Evolutionary conservation across 2,888 invertebrate genomes (phyloP).

Genomic region (Hedychridium roseum): DNA sequence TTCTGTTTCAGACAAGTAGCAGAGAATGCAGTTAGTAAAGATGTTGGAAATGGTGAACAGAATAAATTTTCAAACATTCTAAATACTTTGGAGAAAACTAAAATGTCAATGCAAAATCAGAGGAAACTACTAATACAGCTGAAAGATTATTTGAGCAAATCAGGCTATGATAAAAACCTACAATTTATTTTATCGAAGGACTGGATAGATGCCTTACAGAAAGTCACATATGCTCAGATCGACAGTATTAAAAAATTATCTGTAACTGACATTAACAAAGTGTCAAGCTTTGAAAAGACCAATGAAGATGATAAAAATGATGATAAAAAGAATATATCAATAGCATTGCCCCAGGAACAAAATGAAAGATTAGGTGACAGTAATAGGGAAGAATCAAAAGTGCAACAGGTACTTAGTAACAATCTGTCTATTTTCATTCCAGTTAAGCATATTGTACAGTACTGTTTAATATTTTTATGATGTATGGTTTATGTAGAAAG

Average conservation of each 20-base stretch:
- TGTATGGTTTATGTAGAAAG: constrained; percentile 12
- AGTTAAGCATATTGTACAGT: neutral
- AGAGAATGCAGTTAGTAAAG: constrained; percentile 35
- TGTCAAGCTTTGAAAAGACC: constrained; percentile 1
- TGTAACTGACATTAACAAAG: neutral
- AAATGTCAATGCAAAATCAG: constrained; percentile 62
- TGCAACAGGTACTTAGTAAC: constrained; percentile 8
- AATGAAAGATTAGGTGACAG: neutral
- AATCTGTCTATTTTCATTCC: neutral
- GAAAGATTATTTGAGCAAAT: constrained; percentile 64
- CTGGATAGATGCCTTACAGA: constrained; percentile 66
- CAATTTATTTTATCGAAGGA: constrained; percentile 65
- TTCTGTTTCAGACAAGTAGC: constrained; percentile 42
- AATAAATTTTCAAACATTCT: constrained; percentile 36
- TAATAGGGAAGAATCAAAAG: neutral
- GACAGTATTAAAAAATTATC: constrained; percentile 44
- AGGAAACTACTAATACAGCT: constrained; percentile 65
- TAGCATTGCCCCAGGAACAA: constrained; percentile 14
- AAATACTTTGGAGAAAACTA: constrained; percentile 39
- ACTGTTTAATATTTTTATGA: neutral
- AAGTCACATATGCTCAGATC: constrained; percentile 57
- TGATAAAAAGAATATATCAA: constrained; percentile 17
- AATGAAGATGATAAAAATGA: constrained; percentile 19
- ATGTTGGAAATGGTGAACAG: constrained; percentile 33
- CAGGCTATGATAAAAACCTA: constrained; percentile 62